Percentiles rank a stretch among this genome's conserved stretches.
These are phyloP conservation scores for Tauraco hartlaubi DNA, from an alignment of 2,797 vertebrate species.

Conservation along the genomic window DNA sequence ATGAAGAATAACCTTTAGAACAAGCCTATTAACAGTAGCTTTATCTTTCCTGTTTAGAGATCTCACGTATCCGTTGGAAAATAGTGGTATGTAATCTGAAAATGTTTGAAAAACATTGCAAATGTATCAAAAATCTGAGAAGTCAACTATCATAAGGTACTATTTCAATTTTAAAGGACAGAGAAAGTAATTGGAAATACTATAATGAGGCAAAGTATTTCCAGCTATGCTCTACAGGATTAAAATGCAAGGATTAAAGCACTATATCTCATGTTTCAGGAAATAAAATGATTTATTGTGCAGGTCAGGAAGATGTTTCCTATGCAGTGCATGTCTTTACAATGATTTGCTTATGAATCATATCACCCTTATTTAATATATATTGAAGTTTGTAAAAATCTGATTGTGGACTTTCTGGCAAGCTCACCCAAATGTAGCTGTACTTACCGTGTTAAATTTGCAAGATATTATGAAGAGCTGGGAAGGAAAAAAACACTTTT, in stretches of 20 bases:
- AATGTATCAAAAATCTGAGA: neutral
- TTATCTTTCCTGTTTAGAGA: neutral
- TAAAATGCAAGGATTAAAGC: slow-evolving; percentile 7
- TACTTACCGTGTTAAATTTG: neutral
- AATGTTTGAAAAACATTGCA: neutral
- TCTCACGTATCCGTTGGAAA: neutral
- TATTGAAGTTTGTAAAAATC: neutral
- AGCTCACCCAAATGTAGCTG: neutral
- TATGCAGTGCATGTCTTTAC: neutral
- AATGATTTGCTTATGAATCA: slow-evolving; percentile 14
- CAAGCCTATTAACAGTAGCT: neutral
- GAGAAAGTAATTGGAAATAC: neutral
- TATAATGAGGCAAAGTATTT: neutral
- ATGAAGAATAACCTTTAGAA: neutral
- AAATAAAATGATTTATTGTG: neutral
- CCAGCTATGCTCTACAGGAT: neutral
- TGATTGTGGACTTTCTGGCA: neutral
- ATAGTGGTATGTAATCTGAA: neutral
- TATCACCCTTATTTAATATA: neutral
- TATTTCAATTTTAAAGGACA: neutral
- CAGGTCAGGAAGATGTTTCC: neutral
- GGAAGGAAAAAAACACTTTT: neutral
- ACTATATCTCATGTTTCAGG: neutral
- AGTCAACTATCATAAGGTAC: neutral
- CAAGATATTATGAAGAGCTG: neutral